Evolutionary conservation across 2,113 vertebrate species (phyloP).

Genomic region (Sander lucioperca): DNA sequence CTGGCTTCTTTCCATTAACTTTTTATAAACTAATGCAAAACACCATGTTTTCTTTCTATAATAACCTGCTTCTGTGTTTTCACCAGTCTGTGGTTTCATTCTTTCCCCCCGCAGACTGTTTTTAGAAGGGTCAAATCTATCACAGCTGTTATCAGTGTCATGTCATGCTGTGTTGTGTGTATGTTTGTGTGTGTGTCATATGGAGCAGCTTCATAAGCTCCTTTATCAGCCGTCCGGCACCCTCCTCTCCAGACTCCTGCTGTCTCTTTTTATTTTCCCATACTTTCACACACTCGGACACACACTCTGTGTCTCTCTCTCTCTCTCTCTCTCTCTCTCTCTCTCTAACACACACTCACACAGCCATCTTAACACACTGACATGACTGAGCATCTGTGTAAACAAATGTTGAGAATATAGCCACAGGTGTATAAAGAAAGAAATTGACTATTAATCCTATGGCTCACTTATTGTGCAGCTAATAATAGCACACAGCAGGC

Average conservation of each 20-base stretch:
- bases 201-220: constrained; percentile 72
- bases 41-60: constrained; percentile 6
- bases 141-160: constrained; percentile 79
- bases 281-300: constrained; percentile 63
- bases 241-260: constrained; percentile 61
- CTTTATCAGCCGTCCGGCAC: constrained; percentile 71
- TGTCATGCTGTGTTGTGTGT: constrained; percentile 78
- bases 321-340: not conserved
- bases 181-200: constrained; percentile 73
- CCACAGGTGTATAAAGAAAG: constrained; percentile 61
- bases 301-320: constrained; percentile 17
- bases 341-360: constrained; percentile 12
- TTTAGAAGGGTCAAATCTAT: constrained; percentile 76
- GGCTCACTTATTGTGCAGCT: constrained; percentile 57
- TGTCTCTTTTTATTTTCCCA: constrained; percentile 65
- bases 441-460: constrained; percentile 45
- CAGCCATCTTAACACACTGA: not conserved
- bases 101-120: constrained; percentile 58
- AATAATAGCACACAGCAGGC: constrained; percentile 68
- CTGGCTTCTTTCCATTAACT: not conserved
- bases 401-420: constrained; percentile 26
- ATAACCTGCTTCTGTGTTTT: constrained; percentile 44
- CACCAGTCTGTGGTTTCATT: not conserved
- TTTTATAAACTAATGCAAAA: not conserved
- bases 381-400: constrained; percentile 51